These are phyloP conservation scores for Ametastegia equiseti DNA, from an alignment of 2,888 invertebrate genomes.

Conservation along the genomic window DNA sequence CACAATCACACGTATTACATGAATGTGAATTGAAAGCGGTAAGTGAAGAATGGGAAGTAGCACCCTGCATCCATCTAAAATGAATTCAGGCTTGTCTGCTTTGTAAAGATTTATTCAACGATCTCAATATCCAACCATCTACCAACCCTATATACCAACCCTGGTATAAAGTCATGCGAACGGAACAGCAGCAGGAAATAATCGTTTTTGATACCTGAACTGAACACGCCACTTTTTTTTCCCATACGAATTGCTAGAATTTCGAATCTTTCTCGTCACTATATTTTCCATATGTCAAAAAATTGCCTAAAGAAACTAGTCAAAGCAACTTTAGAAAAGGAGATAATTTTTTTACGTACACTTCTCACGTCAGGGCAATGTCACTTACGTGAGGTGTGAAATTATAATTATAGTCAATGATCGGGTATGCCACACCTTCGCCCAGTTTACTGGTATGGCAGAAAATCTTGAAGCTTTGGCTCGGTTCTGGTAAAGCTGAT, in stretches of 20 bases:
- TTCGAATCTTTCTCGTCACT: not conserved
- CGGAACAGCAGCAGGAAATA: no score
- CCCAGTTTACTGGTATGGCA: not conserved
- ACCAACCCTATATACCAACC: no score
- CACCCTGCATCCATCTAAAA: no score
- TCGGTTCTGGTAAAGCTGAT: constrained; percentile 55
- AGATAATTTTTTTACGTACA: not conserved
- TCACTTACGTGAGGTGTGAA: constrained; percentile 11
- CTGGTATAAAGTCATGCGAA: no score
- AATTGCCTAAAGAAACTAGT: no score
- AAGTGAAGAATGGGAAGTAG: not conserved
- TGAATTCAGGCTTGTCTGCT: no score
- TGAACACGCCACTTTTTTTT: no score
- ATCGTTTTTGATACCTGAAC: no score
- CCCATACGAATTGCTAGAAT: no score
- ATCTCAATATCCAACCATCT: no score
- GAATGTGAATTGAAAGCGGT: not conserved
- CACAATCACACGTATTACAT: not conserved
- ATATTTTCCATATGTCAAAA: not conserved
- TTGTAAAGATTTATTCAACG: no score
- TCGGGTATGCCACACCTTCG: constrained; percentile 2
- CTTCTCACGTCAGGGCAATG: constrained; percentile 24
- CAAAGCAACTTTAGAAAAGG: not conserved
- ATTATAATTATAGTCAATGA: constrained; percentile 24
- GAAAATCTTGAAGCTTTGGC: not conserved